Base-by-base conservation (phyloP, 2,888 invertebrate species). In the Drosophila kanekoi region DNA sequence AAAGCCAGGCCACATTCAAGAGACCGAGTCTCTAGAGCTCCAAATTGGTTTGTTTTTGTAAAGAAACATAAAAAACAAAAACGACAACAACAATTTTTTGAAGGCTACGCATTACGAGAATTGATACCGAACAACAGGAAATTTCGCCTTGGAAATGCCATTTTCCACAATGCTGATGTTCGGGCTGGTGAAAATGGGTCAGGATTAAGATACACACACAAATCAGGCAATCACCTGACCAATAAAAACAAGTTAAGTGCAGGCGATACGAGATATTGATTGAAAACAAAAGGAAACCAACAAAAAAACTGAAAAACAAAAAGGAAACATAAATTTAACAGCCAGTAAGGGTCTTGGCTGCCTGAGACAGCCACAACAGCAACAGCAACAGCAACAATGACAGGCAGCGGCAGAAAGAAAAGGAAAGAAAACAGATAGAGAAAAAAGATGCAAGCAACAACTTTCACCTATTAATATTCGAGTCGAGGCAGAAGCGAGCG, bases 391-490 rank as follows among this genome's bases (percentile, higher is more conserved):
- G 23, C 69, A n/a, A n/a, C n/a, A n/a, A n/a, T n/a, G n/a, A n/a
- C n/a, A n/a, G 56, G 49, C 32, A 60, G 49, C 49, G 47, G 47
- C 47, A 16, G 44, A 62, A 66, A 51, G 51, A 43, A 67, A 64
- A 63, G 66, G 44, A 61, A 72, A 61, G 57, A 47, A 64, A 59
- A 52, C n/a, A 32, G 54, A 47, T 13, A 37, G 43, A 63, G 35
- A 28, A 51, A 67, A 58, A 76, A 70, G 64, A 72, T 75, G 59
- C 81, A 82, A 87, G 83, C 87, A 86, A 91, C 90, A 91, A 91
- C 91, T 91, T 91, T 91, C 91, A 91, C 91, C 91, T 89, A 91
- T 91, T 91, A 91, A 91, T 91, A 91, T 91, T 90, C 91, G 90
- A 87, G 82, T 85, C 90, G 89, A 69, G 72, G 72, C 88, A 87